phyloP scores from a whole-genome alignment of 2,888 invertebrate species.

The Tetragonula carbonaria region DNA sequence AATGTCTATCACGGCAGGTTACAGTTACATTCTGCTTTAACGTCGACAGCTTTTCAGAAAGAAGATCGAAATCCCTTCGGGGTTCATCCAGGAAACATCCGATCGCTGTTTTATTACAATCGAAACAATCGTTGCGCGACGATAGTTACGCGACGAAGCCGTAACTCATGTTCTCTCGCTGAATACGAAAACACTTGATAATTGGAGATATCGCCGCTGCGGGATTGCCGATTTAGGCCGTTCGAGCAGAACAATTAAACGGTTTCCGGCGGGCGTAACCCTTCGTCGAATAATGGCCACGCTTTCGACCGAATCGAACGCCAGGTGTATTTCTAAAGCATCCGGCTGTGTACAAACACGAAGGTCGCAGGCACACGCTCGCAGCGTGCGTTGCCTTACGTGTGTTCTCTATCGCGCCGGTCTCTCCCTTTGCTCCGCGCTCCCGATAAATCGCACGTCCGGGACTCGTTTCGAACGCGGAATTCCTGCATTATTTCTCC shows the following conservation, averaged over 20 bases:
- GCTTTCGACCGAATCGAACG: background rate
- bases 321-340: constrained; percentile 1
- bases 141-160: background rate
- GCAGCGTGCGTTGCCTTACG: background rate
- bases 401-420: constrained; percentile 1
- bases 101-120: background rate
- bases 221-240: background rate
- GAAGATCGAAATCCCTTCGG: background rate
- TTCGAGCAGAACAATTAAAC: background rate
- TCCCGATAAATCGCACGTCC: constrained; percentile 53
- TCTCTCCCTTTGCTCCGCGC: constrained; percentile 22
- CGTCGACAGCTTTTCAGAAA: background rate
- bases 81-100: background rate
- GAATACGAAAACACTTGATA: background rate
- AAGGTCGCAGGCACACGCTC: background rate
- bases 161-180: background rate
- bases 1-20: background rate
- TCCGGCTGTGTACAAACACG: background rate
- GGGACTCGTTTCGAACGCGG: constrained; percentile 51
- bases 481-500: constrained; percentile 43
- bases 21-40: background rate
- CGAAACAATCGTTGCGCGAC: no score
- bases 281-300: background rate
- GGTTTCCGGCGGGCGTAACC: no score
- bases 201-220: background rate